Evolutionary conservation across 1,140 invertebrate genomes (phyloP).

Genomic region (Neodiprion pinetum): DNA sequence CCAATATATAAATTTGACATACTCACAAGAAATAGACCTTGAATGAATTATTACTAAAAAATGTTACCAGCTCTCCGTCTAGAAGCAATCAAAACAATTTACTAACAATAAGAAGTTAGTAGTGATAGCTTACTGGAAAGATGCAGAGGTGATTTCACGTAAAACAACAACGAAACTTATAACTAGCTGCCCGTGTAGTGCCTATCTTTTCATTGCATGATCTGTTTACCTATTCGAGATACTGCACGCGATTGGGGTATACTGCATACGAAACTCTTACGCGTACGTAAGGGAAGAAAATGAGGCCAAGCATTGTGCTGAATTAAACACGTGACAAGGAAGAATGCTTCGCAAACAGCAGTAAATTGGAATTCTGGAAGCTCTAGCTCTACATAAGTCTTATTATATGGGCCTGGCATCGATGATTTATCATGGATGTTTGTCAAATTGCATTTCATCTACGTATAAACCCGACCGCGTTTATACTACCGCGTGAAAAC

Average conservation of each 20-base stretch:
- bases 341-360: slow-evolving; percentile 6
- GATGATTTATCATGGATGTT: not conserved
- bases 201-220: no score
- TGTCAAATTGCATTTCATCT: no score
- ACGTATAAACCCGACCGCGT: no score
- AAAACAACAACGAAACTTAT: slow-evolving; percentile 39
- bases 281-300: not conserved
- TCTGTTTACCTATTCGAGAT: no score
- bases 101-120: slow-evolving; percentile 27
- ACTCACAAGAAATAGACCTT: no score
- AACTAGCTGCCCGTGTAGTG: slow-evolving; percentile 24
- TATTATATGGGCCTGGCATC: slow-evolving; percentile 3
- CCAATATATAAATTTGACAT: no score
- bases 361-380: not conserved
- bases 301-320: no score
- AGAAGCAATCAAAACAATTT: slow-evolving; percentile 21
- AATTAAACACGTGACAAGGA: not conserved
- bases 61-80: no score
- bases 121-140: slow-evolving; percentile 32
- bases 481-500: no score
- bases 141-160: slow-evolving; percentile 33
- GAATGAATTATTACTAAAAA: no score
- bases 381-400: not conserved
- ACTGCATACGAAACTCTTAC: no score
- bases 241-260: no score